Evolutionary conservation across 2,113 vertebrate genomes (phyloP), one percentile per base, ranked within the genome.

Genomic region (Urocolius indicus): DNA sequence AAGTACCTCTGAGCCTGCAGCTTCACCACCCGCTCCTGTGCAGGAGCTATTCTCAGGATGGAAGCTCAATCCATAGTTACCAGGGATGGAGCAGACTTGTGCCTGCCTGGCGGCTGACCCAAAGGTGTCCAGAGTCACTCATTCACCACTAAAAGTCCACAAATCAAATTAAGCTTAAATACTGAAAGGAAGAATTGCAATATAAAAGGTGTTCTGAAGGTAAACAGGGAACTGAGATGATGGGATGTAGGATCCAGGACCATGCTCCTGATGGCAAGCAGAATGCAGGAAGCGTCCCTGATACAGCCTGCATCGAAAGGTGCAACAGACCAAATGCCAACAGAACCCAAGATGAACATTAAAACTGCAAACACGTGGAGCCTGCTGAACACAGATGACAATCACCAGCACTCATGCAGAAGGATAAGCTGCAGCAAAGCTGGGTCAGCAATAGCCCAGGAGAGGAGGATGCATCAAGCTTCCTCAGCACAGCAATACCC

Each of bases 31-130:
- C 45, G 17, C 18, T 32, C 8, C 74, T 7, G 41, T 4, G 7
- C 36, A 65, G 49, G 21, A 45, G 15, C 3, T 29, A 26, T 1
- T 58, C 55, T 32, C 2, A 0, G 34, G 41, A 10, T 48, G 17
- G 10, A 74, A 11, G 12, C 0, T 27, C 2, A 36, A 67, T 4
- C 38, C 20, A 1, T 21, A 2, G 16, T 24, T 9, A 26, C 57
- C 0, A 30, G 14, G 34, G 57, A 30, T 15, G 0, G 0, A 41
- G 83, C 74, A 72, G 52, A 24, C 2, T 14, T 1, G 12, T 7
- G 26, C 22, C 55, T 19, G 36, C 57, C 30, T 5, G 24, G 16
- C 0, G 0, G 43, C 57, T 23, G 20, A 21, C 36, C 10, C 63
- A 43, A 26, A 27, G 23, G 15, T 1, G 16, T 18, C 38, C 2